Conservation (phyloP, 2,888 invertebrate genomes). For the Drosophila subquinaria region DNA sequence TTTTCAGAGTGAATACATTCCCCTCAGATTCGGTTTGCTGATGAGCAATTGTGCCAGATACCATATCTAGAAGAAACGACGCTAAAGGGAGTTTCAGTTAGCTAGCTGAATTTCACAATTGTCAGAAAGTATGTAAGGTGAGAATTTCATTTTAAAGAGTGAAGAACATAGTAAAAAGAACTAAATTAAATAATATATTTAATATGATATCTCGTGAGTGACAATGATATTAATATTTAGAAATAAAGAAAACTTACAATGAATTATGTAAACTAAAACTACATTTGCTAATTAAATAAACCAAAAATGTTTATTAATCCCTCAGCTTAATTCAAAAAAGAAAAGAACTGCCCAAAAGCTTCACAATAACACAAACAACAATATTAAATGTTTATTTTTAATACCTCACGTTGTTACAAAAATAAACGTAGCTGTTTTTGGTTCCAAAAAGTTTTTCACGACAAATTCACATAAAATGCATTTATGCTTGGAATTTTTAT, state of each 20-base stretch:
- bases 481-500: constrained; percentile 78
- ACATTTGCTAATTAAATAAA: not conserved
- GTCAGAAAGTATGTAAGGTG: not conserved
- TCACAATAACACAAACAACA: constrained; percentile 3
- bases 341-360: constrained; percentile 1
- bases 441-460: constrained; percentile 30
- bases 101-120: not conserved
- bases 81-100: not conserved
- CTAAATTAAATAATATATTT: not conserved
- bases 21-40: constrained; percentile 17
- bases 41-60: constrained; percentile 60
- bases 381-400: constrained; percentile 61
- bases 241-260: too few species aligned
- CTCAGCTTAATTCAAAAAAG: not conserved
- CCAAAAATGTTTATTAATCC: not conserved
- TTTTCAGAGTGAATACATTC: constrained; percentile 11
- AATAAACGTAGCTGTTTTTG: constrained; percentile 48
- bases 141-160: not conserved
- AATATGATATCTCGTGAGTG: too few species aligned
- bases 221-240: too few species aligned
- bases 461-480: constrained; percentile 57
- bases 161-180: not conserved
- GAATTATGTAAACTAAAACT: not conserved
- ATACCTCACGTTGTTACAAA: constrained; percentile 29
- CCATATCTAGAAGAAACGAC: constrained; percentile 14